phyloP scores from a whole-genome alignment of 2,113 vertebrate genomes.

The Hypocryptadius cinnamomeus region DNA sequence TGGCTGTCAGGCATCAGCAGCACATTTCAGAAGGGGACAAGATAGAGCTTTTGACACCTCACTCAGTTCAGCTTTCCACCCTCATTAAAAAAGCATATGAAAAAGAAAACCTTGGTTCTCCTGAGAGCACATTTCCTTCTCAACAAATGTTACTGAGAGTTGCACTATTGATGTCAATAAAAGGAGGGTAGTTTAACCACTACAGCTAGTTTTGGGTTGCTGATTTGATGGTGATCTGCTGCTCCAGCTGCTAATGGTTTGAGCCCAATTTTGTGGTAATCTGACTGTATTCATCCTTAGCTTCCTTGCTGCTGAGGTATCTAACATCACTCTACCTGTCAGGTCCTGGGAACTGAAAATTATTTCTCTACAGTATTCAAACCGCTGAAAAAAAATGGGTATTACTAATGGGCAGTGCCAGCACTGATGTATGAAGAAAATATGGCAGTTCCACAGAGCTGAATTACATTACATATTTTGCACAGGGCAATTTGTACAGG shows the following conservation, averaged over 20 bases:
- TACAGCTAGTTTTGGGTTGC: background rate
- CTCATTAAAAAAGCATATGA: background rate
- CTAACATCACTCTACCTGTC: background rate
- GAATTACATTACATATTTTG: background rate
- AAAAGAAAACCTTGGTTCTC: background rate
- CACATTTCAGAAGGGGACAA: background rate
- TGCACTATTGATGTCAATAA: fast-evolving
- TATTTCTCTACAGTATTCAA: background rate
- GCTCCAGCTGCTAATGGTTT: background rate
- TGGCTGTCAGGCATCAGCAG: background rate
- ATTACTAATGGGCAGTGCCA: background rate
- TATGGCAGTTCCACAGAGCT: background rate
- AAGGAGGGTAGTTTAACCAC: background rate
- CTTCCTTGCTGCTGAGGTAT: background rate
- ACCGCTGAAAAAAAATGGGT: background rate
- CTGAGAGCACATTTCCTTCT: background rate
- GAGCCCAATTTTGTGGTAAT: background rate
- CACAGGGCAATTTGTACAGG: background rate
- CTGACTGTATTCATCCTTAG: background rate
- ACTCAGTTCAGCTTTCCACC: background rate
- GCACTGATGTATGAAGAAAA: background rate
- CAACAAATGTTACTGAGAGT: background rate
- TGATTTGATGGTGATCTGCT: background rate
- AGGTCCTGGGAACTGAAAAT: background rate
- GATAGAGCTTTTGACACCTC: background rate